Base-by-base conservation (phyloP, 1,140 invertebrate species). In the Drosophila grimshawi region DNA sequence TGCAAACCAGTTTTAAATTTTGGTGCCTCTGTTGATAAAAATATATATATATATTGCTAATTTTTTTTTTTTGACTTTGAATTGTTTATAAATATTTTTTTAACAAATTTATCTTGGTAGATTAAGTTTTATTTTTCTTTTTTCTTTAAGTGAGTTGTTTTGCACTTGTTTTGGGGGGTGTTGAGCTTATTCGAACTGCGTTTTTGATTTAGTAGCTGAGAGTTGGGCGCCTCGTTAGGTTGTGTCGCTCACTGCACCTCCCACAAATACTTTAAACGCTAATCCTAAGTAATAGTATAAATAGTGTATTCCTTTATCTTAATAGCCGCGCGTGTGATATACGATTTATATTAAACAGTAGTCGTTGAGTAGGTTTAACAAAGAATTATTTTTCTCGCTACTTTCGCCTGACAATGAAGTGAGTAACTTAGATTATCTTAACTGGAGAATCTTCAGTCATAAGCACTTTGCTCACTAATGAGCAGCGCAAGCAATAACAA, bases 341-440 rank as follows among this genome's bases (percentile, higher is more conserved):
- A 88, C 78, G 76, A 86, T 86, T 88, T 86, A 86, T 79, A 52
- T 43, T 43, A 19, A 19, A 19, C 19, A 19, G 19, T n/a, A n/a
- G n/a, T 46, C 35, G 57, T 37, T 46, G 52, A 68, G 83, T 88
- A 86, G 79, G 79, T 76, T 85, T 75, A 72, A 57, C 81, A 85
- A 83, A 80, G 65, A 82, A 35, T 49, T 32, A 10, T n/a, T 43
- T 49, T 43, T 45, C 19, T 53, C 33, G 62, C 72, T 69, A 55
- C 57, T 60, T 79, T 78, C 51, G 65, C 63, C 55, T 64, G 46
- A 66, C 65, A 51, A 83, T 86, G 82, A 55, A 88, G 82, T 86
- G 68, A 86, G 82, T 86, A 46, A 71, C 70, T 76, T 56, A 53
- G 29, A 48, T 35, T 63, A 63, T 39, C 19, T 41, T n/a, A 43